phyloP scores from a whole-genome alignment of 1,140 invertebrate genomes.

The Ceratosolen solmsi region DNA sequence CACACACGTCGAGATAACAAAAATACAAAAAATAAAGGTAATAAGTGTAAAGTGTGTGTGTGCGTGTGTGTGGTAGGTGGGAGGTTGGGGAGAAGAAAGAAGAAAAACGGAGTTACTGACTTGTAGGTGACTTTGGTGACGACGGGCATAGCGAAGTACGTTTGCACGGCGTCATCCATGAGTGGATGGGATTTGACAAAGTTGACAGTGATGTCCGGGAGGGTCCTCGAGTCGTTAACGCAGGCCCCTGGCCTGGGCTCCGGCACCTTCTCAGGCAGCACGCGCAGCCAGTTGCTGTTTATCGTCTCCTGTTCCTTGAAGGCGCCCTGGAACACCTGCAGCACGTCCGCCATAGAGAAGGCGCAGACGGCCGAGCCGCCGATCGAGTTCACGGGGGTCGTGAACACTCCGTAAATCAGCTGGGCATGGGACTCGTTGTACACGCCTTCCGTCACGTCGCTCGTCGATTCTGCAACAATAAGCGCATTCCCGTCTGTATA shows the following conservation, averaged over 20 bases:
- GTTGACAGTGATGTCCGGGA: constrained; percentile 90
- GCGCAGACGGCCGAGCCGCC: constrained; percentile 97
- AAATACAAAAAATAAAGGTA: too few relatives aligned
- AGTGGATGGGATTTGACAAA: constrained; percentile 97
- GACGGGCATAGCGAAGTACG: constrained; percentile 81
- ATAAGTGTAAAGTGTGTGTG: too few relatives aligned
- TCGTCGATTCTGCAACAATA: constrained; percentile 80
- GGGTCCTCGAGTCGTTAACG: constrained; percentile 90
- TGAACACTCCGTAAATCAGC: constrained; percentile 96
- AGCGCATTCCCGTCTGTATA: neutral
- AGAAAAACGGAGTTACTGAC: constrained; percentile 69
- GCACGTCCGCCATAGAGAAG: constrained; percentile 91
- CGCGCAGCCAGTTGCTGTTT: constrained; percentile 93
- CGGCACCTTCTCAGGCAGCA: constrained; percentile 83
- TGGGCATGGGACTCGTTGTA: constrained; percentile 79
- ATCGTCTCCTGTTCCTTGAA: constrained; percentile 95
- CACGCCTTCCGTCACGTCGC: constrained; percentile 81
- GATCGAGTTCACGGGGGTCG: constrained; percentile 95
- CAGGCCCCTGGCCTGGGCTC: constrained; percentile 90
- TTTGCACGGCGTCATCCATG: constrained; percentile 92
- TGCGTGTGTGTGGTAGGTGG: neutral
- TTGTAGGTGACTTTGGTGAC: constrained; percentile 84
- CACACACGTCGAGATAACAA: too few relatives aligned
- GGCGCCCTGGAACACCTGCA: constrained; percentile 90
- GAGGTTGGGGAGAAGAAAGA: constrained; percentile 3